Evolutionary conservation across 2,888 invertebrate genomes (phyloP).

Genomic region (Lasioglossum malachurum): DNA sequence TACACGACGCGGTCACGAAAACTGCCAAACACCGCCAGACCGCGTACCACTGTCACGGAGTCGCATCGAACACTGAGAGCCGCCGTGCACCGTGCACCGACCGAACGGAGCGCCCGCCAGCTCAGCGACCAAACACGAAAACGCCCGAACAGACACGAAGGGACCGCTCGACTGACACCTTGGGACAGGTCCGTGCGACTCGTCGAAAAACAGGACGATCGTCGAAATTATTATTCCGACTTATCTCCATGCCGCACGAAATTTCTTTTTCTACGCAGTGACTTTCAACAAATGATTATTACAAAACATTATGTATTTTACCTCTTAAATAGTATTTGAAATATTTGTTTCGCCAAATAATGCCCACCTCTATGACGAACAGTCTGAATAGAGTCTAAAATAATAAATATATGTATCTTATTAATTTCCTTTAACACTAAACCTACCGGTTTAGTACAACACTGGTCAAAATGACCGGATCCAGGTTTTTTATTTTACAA

Average conservation of each 20-base stretch:
- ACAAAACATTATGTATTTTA: no score
- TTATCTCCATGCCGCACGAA: not conserved
- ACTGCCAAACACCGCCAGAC: slow-evolving; percentile 14
- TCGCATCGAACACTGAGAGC: slow-evolving; percentile 62
- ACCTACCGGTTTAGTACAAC: no score
- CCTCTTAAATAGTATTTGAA: no score
- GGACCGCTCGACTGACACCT: slow-evolving; percentile 31
- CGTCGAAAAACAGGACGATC: slow-evolving; percentile 7
- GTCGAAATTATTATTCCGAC: slow-evolving; percentile 11
- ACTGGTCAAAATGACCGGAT: no score
- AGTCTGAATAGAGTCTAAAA: no score
- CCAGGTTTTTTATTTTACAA: no score
- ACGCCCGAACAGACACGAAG: slow-evolving; percentile 53
- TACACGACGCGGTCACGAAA: slow-evolving; percentile 40
- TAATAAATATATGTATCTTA: no score
- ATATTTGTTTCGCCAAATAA: no score
- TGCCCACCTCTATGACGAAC: no score
- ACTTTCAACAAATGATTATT: not conserved
- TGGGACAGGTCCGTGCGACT: slow-evolving; percentile 33
- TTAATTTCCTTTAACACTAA: no score
- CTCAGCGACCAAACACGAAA: slow-evolving; percentile 40
- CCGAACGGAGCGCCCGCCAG: slow-evolving; percentile 59
- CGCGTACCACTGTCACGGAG: slow-evolving; percentile 48
- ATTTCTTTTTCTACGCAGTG: not conserved
- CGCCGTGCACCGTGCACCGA: slow-evolving; percentile 23